Conservation (phyloP, 2,797 vertebrate genomes). For the Tapirus indicus region DNA sequence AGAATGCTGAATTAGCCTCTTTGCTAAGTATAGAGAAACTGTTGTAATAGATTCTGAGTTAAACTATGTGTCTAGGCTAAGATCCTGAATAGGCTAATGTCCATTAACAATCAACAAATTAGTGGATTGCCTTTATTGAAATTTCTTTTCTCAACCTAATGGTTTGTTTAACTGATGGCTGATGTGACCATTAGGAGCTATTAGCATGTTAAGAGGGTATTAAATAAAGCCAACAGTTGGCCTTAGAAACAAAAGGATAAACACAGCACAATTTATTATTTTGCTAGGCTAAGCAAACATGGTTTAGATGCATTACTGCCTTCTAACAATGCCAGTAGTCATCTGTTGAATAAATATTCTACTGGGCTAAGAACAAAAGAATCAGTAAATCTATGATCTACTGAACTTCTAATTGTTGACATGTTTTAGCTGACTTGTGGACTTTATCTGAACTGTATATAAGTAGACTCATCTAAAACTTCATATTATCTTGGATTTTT, state of each 20-base stretch:
- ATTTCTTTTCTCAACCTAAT: constrained; percentile 84
- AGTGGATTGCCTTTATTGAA: constrained; percentile 81
- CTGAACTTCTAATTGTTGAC: constrained; percentile 44
- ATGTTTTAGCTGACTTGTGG: neutral
- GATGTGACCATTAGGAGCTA: constrained; percentile 82
- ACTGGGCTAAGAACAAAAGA: constrained; percentile 48
- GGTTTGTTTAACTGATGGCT: constrained; percentile 85
- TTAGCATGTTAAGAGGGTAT: constrained; percentile 84
- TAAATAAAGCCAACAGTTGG: constrained; percentile 84
- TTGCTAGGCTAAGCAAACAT: constrained; percentile 83
- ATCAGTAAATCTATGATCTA: constrained; percentile 70
- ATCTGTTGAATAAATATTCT: constrained; percentile 75
- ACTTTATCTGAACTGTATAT: neutral
- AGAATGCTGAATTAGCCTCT: constrained; percentile 78
- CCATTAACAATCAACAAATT: constrained; percentile 84
- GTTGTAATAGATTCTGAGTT: constrained; percentile 80
- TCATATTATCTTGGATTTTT: constrained; percentile 4
- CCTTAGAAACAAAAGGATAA: constrained; percentile 81
- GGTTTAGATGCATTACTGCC: constrained; percentile 59
- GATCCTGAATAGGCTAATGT: constrained; percentile 80
- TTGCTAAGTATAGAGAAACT: constrained; percentile 66
- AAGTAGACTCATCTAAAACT: constrained; percentile 13
- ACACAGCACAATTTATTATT: constrained; percentile 82
- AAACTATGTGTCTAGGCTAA: constrained; percentile 73
- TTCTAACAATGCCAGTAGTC: constrained; percentile 70